Conservation (phyloP, 2,888 invertebrate genomes). For the Hypomecis punctinalis region DNA sequence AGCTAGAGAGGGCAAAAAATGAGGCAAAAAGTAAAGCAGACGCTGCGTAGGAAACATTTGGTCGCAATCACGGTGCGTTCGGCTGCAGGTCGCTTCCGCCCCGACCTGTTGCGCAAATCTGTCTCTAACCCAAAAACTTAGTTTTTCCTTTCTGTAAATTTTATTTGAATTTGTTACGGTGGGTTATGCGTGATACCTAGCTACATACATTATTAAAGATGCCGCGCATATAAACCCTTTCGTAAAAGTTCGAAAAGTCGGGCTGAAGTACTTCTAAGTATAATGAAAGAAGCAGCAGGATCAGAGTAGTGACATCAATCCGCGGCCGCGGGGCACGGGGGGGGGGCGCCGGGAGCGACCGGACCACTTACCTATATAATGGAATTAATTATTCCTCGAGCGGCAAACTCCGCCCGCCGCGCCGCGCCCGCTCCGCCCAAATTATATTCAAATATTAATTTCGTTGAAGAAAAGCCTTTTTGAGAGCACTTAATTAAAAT, state of each 20-base stretch:
- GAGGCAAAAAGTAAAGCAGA: slow-evolving; percentile 77
- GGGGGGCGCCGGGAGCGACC: slow-evolving; percentile 50
- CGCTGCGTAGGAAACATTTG: slow-evolving; percentile 82
- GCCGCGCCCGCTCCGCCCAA: slow-evolving; percentile 80
- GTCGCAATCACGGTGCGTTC: slow-evolving; percentile 73
- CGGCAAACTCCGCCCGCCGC: slow-evolving; percentile 82
- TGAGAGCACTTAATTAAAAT: slow-evolving; percentile 85
- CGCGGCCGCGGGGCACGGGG: slow-evolving; percentile 37
- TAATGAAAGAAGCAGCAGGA: slow-evolving; percentile 45
- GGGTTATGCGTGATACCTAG: not conserved
- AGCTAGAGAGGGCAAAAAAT: slow-evolving; percentile 73
- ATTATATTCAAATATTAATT: slow-evolving; percentile 86
- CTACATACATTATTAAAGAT: not conserved
- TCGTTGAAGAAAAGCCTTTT: slow-evolving; percentile 83
- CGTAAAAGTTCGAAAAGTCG: not conserved
- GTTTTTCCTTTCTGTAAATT: slow-evolving; percentile 44
- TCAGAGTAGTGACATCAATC: slow-evolving; percentile 48
- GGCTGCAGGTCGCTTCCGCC: slow-evolving; percentile 84
- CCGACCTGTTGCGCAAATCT: slow-evolving; percentile 84
- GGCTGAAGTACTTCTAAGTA: slow-evolving; percentile 7
- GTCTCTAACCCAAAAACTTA: slow-evolving; percentile 46
- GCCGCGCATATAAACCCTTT: not conserved
- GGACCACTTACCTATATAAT: slow-evolving; percentile 79
- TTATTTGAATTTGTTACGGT: not conserved
- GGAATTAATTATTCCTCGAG: slow-evolving; percentile 83